Evolutionary conservation across 2,888 invertebrate genomes (phyloP), one percentile per base, ranked within the genome.

Genomic region (Spisula subtruncata): DNA sequence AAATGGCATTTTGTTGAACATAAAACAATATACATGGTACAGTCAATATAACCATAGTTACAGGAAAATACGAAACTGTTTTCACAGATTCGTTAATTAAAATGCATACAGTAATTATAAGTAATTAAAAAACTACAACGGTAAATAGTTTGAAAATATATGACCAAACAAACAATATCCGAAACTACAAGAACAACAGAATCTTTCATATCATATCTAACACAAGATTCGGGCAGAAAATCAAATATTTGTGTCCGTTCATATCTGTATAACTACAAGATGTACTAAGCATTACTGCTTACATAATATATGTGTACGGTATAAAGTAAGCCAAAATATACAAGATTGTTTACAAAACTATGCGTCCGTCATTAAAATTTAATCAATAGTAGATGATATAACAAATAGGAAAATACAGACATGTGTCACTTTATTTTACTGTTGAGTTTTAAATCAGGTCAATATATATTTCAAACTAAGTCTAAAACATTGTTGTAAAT

Each of bases 61-160:
- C 60, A 66, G 60, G 51, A 25, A 66, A 66, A 66, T 25, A 66
- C 10, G 20, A 66, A 66, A 0, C 25, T 25, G 60, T 66, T n/a
- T n/a, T n/a, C 60, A 66, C 60, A 4, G 60, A 66, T 20, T 16
- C 16, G 51, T 66, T 12, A 66, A 66, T 66, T 41, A 41, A 41
- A 5, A 41, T 41, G 8, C 41, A 66, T 25, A 25, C 60, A 66
- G 60, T 25, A 66, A 66, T 66, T 66, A 66, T 66, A 66, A 66
- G 60, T 66, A 66, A 66, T 66, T n/a, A 51, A 66, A 66, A 66
- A 75, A 32, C 75, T 75, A 75, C 75, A 75, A 75, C 18, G 35
- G 75, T 75, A 35, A 75, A 75, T 32, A 75, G 75, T 66, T 25
- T 66, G 10, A 32, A 75, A 75, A 29, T 75, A 75, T 75, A 32